Percentiles rank a stretch among this genome's conserved stretches.
Conservation (phyloP, 2,888 invertebrate genomes). For the Protula sp. region DNA sequence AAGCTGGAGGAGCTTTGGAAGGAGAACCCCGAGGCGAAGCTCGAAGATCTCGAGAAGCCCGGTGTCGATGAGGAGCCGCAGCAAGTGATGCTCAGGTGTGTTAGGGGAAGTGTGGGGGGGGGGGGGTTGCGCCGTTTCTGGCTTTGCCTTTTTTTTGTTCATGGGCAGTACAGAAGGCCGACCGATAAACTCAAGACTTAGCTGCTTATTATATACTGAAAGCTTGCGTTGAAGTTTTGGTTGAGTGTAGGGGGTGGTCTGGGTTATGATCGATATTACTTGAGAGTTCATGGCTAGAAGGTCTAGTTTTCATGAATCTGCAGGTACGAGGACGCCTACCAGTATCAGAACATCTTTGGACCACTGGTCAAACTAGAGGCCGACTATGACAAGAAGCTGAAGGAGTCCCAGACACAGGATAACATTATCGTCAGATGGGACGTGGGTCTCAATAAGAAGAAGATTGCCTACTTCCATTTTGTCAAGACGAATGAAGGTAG, state of each 20-base stretch:
- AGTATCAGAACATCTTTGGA: slow-evolving; percentile 97
- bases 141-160: no score
- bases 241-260: no score
- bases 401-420: slow-evolving; percentile 97
- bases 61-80: slow-evolving; percentile 97
- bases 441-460: slow-evolving; percentile 94
- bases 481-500: slow-evolving; percentile 87
- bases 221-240: no score
- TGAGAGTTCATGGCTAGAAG: no score
- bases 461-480: slow-evolving; percentile 92
- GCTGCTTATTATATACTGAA: no score
- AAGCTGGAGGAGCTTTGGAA: slow-evolving; percentile 98
- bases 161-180: no score
- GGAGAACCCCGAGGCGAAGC: slow-evolving; percentile 94
- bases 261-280: no score
- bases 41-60: slow-evolving; percentile 96
- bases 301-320: no score
- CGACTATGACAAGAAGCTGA: slow-evolving; percentile 93
- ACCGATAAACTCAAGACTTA: no score
- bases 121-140: no score
- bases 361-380: slow-evolving; percentile 95
- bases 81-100: slow-evolving; percentile 65
- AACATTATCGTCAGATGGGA: slow-evolving; percentile 99
- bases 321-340: slow-evolving; percentile 94
- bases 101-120: no score